Evolutionary conservation across 2,888 invertebrate species (phyloP).

Genomic region (Dendrolimus pini): DNA sequence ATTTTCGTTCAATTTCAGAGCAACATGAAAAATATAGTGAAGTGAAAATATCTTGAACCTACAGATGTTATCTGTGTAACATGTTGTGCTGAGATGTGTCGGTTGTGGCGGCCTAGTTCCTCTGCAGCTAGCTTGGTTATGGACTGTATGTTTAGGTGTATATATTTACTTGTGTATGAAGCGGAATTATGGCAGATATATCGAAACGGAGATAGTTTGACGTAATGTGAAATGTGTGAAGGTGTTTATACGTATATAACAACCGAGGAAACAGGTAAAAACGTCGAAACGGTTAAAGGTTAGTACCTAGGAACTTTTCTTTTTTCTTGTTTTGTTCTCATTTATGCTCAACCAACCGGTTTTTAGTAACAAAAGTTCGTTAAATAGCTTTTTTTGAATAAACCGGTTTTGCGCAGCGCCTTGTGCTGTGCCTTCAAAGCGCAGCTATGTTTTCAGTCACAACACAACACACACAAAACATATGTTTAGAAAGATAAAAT

Average conservation of each 20-base stretch:
- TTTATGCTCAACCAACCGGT: too few species aligned
- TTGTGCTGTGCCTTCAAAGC: too few species aligned
- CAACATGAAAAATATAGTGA: background rate
- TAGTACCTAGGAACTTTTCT: too few species aligned
- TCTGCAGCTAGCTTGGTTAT: background rate
- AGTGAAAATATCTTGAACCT: constrained; percentile 1
- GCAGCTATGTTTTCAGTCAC: too few species aligned
- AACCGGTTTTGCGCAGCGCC: too few species aligned
- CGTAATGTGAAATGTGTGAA: background rate
- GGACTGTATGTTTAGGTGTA: background rate
- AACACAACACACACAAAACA: too few species aligned
- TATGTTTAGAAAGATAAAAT: too few species aligned
- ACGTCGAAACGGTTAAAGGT: too few species aligned
- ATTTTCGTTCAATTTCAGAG: constrained; percentile 9
- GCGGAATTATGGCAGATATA: background rate
- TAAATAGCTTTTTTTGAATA: too few species aligned
- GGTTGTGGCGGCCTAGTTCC: constrained; percentile 14
- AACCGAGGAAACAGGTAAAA: too few species aligned
- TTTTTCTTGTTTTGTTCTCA: too few species aligned
- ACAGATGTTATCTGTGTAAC: constrained; percentile 2
- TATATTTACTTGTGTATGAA: background rate
- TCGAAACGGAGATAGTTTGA: background rate
- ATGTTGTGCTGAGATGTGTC: constrained; percentile 7
- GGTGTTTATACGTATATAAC: background rate
- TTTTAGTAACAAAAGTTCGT: too few species aligned